phyloP scores from a whole-genome alignment of 2,888 invertebrate species.

The Brassicogethes aeneus region DNA sequence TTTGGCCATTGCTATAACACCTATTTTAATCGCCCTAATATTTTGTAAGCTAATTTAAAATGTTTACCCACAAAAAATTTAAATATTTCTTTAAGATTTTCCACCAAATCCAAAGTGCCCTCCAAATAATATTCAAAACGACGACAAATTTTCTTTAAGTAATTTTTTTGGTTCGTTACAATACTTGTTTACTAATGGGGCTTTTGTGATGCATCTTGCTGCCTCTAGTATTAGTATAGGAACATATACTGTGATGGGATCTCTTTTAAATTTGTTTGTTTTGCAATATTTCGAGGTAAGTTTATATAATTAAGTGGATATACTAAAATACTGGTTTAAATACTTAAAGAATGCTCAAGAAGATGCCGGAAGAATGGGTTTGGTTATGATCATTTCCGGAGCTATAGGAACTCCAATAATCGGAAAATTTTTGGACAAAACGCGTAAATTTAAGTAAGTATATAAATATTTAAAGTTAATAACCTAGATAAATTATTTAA shows the following conservation, averaged over 20 bases:
- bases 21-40: conserved; percentile 20
- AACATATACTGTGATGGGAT: conserved; percentile 90
- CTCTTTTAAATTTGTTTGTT: conserved; percentile 81
- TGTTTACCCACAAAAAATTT: conserved; percentile 1
- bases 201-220: conserved; percentile 69
- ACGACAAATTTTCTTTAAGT: conserved; percentile 44
- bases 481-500: too few species aligned
- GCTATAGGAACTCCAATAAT: conserved; percentile 84
- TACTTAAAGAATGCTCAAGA: conserved; percentile 48
- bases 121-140: conserved; percentile 46
- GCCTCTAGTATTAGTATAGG: conserved; percentile 92
- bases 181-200: conserved; percentile 64
- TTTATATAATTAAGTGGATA: too few species aligned
- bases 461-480: not conserved
- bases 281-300: conserved; percentile 67
- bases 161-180: conserved; percentile 57
- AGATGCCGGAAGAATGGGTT: conserved; percentile 81
- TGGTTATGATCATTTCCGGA: conserved; percentile 84
- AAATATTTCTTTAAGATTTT: conserved; percentile 44
- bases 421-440: conserved; percentile 86
- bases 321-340: too few species aligned
- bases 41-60: conserved; percentile 20
- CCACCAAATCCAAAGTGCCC: conserved; percentile 47
- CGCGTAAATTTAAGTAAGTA: conserved; percentile 77
- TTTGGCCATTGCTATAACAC: conserved; percentile 27